Percentiles rank a stretch among this genome's conserved stretches.
Conservation (phyloP, 2,888 invertebrate genomes). For the Strigamia transsilvanica region DNA sequence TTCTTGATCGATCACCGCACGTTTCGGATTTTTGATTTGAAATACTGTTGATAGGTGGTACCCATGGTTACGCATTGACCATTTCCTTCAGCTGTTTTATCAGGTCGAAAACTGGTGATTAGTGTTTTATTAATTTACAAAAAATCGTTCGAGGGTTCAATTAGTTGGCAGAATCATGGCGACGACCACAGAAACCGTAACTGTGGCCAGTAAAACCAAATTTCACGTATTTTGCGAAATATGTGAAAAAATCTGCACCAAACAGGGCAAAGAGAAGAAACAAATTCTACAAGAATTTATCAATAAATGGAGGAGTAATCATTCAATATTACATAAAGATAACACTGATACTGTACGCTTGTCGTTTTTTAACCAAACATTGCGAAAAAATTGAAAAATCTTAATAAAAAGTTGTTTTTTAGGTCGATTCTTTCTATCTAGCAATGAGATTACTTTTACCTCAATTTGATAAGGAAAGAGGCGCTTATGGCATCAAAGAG, state of each 20-base stretch:
- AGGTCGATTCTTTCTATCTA: conserved; percentile 71
- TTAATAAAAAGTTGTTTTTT: conserved; percentile 63
- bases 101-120: neutral
- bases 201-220: conserved; percentile 60
- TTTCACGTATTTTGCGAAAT: conserved; percentile 65
- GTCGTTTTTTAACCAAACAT: neutral
- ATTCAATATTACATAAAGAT: conserved; percentile 61
- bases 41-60: conserved; percentile 13
- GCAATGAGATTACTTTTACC: conserved; percentile 82
- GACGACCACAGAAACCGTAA: neutral
- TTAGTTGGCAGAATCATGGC: neutral
- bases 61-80: conserved; percentile 3
- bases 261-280: conserved; percentile 64
- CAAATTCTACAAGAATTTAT: conserved; percentile 63
- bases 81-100: neutral
- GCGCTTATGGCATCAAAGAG: conserved; percentile 73
- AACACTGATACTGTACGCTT: conserved; percentile 57
- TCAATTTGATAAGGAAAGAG: conserved; percentile 78
- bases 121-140: too few relatives aligned
- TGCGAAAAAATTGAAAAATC: neutral
- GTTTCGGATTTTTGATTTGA: neutral
- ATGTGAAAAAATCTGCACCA: conserved; percentile 71
- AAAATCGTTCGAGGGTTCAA: neutral
- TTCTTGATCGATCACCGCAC: neutral
- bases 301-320: conserved; percentile 64